Evolutionary conservation across 2,113 vertebrate genomes (phyloP).

Genomic region (Ahaetulla prasina): DNA sequence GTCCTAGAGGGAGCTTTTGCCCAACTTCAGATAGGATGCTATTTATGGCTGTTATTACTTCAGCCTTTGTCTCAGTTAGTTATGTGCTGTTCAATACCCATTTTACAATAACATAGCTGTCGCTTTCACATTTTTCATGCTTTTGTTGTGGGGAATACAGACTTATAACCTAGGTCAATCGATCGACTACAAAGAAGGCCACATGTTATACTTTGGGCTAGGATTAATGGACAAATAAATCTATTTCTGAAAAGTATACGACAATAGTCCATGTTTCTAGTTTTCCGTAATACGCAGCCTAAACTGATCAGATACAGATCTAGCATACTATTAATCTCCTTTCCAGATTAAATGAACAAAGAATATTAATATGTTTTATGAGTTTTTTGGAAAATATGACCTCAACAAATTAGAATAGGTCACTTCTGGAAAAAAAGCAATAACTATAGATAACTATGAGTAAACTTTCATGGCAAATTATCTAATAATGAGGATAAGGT

Average conservation of each 20-base stretch:
- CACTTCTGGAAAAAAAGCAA: not conserved
- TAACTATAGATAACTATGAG: not conserved
- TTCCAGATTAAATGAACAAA: not conserved
- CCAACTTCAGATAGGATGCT: not conserved
- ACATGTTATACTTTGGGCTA: not conserved
- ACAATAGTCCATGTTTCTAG: not conserved
- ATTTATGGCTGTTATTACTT: not conserved
- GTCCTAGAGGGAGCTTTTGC: not conserved
- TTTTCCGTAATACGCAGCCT: not conserved
- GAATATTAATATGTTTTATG: not conserved
- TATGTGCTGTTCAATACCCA: not conserved
- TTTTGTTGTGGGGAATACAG: not conserved
- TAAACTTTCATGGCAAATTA: not conserved
- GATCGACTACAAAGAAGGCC: not conserved
- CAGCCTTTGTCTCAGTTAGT: not conserved
- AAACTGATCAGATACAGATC: not conserved
- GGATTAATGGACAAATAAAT: not conserved
- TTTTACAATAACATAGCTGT: not conserved
- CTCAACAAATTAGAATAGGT: not conserved
- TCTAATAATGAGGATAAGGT: not conserved
- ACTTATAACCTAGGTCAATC: not conserved
- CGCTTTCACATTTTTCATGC: not conserved
- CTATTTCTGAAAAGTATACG: not conserved
- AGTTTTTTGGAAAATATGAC: not conserved
- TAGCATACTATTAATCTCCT: not conserved